Conservation (phyloP, 2,888 invertebrate genomes). For the Orchestes rusci region DNA sequence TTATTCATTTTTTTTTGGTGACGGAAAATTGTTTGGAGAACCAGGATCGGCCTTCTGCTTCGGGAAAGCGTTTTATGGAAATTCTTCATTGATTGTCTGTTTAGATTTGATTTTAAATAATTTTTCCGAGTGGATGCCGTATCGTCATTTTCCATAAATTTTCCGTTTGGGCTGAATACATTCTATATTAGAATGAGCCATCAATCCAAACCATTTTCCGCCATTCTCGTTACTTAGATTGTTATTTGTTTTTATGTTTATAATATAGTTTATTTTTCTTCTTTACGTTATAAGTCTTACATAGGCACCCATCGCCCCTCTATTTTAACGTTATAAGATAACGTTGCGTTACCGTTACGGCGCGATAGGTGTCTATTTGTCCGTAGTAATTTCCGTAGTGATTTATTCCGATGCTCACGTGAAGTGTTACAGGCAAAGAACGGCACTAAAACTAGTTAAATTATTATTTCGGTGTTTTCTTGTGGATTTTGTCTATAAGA, state of each 20-base stretch:
- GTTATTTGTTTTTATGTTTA: conserved; percentile 48
- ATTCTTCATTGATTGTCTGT: background rate
- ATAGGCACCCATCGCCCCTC: conserved; percentile 40
- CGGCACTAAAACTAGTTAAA: conserved; percentile 17
- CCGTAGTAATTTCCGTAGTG: conserved; percentile 34
- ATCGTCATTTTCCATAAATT: conserved; percentile 1
- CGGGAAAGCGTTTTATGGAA: conserved; percentile 1
- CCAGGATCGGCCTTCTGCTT: background rate
- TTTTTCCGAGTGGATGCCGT: background rate
- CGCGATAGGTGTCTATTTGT: background rate
- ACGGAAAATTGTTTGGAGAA: conserved; percentile 20
- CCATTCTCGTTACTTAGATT: conserved; percentile 23
- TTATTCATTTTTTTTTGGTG: conserved; percentile 19
- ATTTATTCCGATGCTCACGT: conserved; percentile 35
- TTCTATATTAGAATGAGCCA: conserved; percentile 38
- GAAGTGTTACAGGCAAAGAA: conserved; percentile 2
- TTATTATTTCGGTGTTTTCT: no score
- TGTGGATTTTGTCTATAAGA: no score
- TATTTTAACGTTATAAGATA: conserved; percentile 20
- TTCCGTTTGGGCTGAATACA: conserved; percentile 26
- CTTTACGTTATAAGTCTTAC: conserved; percentile 40
- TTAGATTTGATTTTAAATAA: conserved; percentile 1
- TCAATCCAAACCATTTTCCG: conserved; percentile 12
- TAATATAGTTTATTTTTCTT: conserved; percentile 47
- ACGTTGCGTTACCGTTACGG: conserved; percentile 6